Evolutionary conservation across 2,797 vertebrate genomes (phyloP).

Genomic region (Gambusia yucatana): DNA sequence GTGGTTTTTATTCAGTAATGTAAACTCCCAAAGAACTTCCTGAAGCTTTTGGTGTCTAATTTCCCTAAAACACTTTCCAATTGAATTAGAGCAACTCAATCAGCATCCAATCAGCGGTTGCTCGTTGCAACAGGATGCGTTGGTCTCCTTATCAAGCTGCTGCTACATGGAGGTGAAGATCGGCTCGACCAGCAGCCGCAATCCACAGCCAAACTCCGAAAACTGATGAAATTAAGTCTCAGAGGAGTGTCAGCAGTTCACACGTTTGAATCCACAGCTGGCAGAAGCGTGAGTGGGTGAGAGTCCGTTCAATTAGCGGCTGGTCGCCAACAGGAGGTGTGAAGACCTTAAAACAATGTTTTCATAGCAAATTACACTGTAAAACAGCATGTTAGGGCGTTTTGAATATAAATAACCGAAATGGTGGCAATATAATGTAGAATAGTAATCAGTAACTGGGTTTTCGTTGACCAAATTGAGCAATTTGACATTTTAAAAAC

Average conservation of each 20-base stretch:
- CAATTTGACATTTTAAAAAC: too few species aligned
- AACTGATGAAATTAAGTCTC: slow-evolving; percentile 68
- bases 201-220: background rate
- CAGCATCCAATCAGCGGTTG: background rate
- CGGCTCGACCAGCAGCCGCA: background rate
- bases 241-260: slow-evolving; percentile 54
- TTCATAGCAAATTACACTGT: background rate
- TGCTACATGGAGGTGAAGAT: background rate
- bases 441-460: too few species aligned
- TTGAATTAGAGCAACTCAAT: background rate
- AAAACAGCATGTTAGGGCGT: background rate
- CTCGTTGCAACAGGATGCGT: background rate
- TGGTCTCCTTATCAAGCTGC: background rate
- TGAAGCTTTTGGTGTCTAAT: background rate
- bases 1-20: background rate
- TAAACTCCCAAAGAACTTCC: background rate
- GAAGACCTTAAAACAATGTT: slow-evolving; percentile 13
- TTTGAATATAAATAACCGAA: background rate
- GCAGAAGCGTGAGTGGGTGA: slow-evolving; percentile 14
- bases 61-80: background rate
- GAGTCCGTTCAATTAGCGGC: slow-evolving; percentile 51
- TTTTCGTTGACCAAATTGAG: too few species aligned
- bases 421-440: too few species aligned
- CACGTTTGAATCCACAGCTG: slow-evolving; percentile 1
- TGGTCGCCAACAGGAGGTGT: slow-evolving; percentile 29